Percentiles rank a stretch among this genome's conserved stretches.
These are phyloP conservation scores for Adelognathus sp. DNA, from an alignment of 2,888 invertebrate genomes.

Conservation along the genomic window DNA sequence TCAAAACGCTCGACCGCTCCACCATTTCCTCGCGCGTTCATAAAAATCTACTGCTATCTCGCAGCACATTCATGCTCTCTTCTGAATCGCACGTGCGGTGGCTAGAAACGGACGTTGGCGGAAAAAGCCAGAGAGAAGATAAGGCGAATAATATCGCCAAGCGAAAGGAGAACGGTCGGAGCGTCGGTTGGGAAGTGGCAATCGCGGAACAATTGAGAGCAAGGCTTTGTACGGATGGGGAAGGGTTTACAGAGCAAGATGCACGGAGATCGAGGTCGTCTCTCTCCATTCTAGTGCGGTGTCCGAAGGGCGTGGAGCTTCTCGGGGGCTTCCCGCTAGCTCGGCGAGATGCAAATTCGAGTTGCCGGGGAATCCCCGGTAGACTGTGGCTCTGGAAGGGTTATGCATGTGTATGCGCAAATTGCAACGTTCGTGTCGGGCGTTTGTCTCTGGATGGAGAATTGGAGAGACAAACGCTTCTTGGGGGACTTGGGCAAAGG, in stretches of 20 bases:
- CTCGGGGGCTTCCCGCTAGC: constrained; percentile 24
- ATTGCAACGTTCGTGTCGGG: constrained; percentile 11
- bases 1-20: background rate
- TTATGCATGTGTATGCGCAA: constrained; percentile 15
- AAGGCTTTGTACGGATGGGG: background rate
- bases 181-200: constrained; percentile 30
- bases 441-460: constrained; percentile 2
- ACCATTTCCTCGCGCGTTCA: constrained; percentile 14
- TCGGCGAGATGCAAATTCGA: constrained; percentile 52
- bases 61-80: constrained; percentile 8
- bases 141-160: constrained; percentile 36
- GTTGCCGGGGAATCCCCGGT: constrained; percentile 40
- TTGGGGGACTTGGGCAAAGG: constrained; percentile 17
- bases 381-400: constrained; percentile 33
- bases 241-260: background rate
- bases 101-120: constrained; percentile 1
- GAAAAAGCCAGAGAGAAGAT: constrained; percentile 38
- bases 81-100: constrained; percentile 5
- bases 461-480: constrained; percentile 23
- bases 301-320: constrained; percentile 43
- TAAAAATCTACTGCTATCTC: constrained; percentile 50
- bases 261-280: background rate
- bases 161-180: background rate
- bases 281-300: constrained; percentile 9
- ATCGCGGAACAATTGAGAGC: constrained; percentile 40